These are phyloP conservation scores for Tipula unca DNA, from an alignment of 2,888 invertebrate genomes.

Conservation along the genomic window DNA sequence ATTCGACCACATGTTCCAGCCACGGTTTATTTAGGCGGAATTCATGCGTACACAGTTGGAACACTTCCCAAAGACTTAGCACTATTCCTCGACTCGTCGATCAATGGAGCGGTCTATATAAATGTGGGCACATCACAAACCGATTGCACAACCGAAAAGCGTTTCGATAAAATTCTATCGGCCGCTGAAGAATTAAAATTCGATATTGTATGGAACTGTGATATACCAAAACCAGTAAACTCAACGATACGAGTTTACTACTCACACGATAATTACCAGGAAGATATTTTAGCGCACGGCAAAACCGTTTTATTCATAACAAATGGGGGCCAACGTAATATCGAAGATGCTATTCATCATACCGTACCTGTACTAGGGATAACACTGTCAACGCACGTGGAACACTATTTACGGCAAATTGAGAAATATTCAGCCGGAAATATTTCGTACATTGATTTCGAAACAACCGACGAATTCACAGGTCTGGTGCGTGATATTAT, in stretches of 20 bases:
- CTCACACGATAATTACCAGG: conserved; percentile 27
- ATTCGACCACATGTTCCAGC: conserved; percentile 29
- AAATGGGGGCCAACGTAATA: conserved; percentile 29
- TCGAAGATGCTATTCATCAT: conserved; percentile 31
- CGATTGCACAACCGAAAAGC: conserved; percentile 22
- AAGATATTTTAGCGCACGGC: conserved; percentile 28
- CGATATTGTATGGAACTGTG: conserved; percentile 29
- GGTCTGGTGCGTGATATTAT: conserved; percentile 28
- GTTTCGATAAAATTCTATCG: conserved; percentile 28
- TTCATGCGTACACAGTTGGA: conserved; percentile 28
- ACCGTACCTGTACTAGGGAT: conserved; percentile 30
- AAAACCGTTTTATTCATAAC: conserved; percentile 29
- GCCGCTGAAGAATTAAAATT: conserved; percentile 27
- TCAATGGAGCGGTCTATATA: conserved; percentile 27
- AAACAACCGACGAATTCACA: conserved; percentile 26
- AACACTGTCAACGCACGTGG: conserved; percentile 28
- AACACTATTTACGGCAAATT: conserved; percentile 30
- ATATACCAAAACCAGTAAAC: conserved; percentile 26
- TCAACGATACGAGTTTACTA: conserved; percentile 28
- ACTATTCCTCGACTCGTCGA: conserved; percentile 27
- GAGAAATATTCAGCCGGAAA: conserved; percentile 28
- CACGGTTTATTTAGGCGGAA: conserved; percentile 30
- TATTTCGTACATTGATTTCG: conserved; percentile 28
- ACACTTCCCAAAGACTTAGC: conserved; percentile 26
- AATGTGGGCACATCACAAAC: conserved; percentile 27